Conservation (phyloP, 2,113 vertebrate species). For the Sardina pilchardus region DNA sequence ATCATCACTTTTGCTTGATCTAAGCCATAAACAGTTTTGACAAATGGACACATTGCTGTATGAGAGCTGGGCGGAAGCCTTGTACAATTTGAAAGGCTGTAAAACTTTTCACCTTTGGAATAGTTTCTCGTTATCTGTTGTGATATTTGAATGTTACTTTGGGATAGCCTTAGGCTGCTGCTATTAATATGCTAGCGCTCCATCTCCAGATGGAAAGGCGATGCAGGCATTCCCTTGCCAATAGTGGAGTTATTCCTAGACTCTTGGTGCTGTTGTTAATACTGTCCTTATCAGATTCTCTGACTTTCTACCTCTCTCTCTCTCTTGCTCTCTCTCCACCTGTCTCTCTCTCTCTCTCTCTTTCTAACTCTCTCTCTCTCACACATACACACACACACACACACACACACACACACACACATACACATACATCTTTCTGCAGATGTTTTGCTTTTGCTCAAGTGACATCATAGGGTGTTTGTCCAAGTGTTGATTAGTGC, state of each 20-base stretch:
- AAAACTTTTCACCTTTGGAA: background rate
- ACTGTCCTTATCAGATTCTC: background rate
- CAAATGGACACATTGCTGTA: background rate
- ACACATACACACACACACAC: background rate
- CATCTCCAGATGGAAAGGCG: background rate
- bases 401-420: slow-evolving; percentile 8
- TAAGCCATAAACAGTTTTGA: background rate
- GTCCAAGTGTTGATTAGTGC: background rate
- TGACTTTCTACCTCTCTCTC: background rate
- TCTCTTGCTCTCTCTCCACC: background rate
- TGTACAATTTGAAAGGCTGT: background rate
- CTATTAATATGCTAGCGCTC: background rate
- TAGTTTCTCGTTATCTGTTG: background rate
- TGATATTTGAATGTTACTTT: background rate
- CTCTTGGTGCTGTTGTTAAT: background rate
- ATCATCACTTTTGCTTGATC: background rate
- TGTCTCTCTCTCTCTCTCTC: background rate
- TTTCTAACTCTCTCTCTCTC: background rate
- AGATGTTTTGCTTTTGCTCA: background rate
- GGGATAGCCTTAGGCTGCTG: background rate
- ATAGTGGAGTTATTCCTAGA: background rate
- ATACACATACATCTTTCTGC: background rate
- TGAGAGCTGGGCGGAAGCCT: too few species aligned
- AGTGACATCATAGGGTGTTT: background rate
- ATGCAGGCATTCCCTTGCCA: background rate